Evolutionary conservation across 2,797 vertebrate species (phyloP).

Genomic region (Clarias pachynema): DNA sequence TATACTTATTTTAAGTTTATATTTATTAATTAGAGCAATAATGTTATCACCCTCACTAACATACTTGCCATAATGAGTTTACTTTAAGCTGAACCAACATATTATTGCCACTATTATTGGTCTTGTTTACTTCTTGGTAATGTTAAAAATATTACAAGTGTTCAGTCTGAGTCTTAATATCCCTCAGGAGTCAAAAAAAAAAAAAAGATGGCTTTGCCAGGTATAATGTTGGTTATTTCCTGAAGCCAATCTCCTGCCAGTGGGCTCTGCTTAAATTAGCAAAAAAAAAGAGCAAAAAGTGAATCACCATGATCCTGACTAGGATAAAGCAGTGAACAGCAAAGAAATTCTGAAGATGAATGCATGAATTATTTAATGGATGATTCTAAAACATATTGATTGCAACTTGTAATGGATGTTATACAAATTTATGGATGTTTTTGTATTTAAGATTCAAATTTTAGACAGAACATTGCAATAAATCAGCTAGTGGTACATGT

Average conservation of each 20-base stretch:
- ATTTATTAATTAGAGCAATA: background rate
- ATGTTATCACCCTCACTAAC: background rate
- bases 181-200: background rate
- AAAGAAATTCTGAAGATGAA: background rate
- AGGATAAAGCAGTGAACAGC: background rate
- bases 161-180: background rate
- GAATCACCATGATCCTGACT: background rate
- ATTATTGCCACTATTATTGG: no score
- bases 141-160: constrained; percentile 1
- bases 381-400: constrained; percentile 9
- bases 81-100: no score
- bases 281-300: background rate
- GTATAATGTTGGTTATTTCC: background rate
- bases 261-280: background rate
- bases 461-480: constrained; percentile 18
- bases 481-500: constrained; percentile 45
- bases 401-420: background rate
- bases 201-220: background rate
- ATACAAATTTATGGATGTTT: constrained; percentile 9
- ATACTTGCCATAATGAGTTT: no score
- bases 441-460: constrained; percentile 12
- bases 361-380: background rate
- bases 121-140: background rate
- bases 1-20: background rate
- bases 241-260: background rate